phyloP scores from a whole-genome alignment of 2,797 vertebrate genomes.

The Spheniscus humboldti region DNA sequence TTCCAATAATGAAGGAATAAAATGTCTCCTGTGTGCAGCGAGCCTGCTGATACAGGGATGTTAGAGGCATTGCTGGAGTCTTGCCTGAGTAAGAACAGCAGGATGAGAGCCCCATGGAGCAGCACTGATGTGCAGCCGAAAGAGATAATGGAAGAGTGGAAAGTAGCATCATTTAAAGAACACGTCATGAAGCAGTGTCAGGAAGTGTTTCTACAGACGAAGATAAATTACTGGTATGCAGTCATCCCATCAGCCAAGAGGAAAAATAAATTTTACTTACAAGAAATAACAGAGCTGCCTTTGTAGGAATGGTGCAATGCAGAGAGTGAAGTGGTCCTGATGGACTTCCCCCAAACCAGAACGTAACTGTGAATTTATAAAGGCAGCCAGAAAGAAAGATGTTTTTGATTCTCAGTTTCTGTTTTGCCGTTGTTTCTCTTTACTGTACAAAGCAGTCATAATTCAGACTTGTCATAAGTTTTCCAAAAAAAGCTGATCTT shows the following conservation, averaged over 20 bases:
- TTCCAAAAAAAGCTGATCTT: background rate
- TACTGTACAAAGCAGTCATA: background rate
- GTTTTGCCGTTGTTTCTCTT: background rate
- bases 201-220: background rate
- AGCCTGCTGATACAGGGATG: background rate
- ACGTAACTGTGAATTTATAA: fast-evolving
- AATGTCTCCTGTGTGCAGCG: background rate
- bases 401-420: background rate
- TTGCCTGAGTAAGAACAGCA: background rate
- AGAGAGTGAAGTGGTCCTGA: background rate
- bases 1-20: background rate
- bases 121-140: background rate
- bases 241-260: background rate
- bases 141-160: background rate
- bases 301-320: background rate
- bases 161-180: background rate
- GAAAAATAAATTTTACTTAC: background rate
- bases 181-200: background rate
- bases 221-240: background rate
- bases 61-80: background rate
- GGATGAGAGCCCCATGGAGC: background rate
- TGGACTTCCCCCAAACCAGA: background rate
- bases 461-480: background rate
- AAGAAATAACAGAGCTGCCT: background rate
- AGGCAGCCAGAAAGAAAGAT: background rate